phyloP scores from a whole-genome alignment of 1,140 invertebrate species.

The Drosophila aff. region DNA sequence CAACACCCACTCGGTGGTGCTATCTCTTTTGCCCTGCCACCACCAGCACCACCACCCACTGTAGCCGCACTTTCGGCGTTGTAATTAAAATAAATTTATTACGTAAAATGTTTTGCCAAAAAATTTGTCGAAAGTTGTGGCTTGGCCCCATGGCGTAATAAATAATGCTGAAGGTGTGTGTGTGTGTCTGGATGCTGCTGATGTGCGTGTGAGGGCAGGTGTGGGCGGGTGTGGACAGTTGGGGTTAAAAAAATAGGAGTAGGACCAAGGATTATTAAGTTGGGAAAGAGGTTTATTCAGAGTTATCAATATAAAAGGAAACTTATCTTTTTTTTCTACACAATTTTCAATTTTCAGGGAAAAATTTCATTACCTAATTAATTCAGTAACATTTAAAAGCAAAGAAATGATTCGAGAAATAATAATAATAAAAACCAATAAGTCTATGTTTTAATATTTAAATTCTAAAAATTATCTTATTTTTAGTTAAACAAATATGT shows the following conservation, averaged over 20 bases:
- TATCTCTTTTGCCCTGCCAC: background rate
- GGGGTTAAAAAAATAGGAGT: background rate
- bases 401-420: too few species aligned
- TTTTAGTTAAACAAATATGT: too few species aligned
- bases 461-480: too few species aligned
- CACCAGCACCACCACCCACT: background rate
- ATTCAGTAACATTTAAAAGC: too few species aligned
- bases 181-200: conserved; percentile 2
- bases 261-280: background rate
- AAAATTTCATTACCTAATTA: too few species aligned
- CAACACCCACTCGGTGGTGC: conserved; percentile 7
- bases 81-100: conserved; percentile 84
- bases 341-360: too few species aligned
- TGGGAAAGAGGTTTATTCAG: background rate
- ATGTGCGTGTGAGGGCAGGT: conserved; percentile 1
- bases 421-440: too few species aligned
- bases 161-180: conserved; percentile 61
- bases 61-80: conserved; percentile 68
- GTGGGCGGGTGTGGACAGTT: conserved; percentile 1
- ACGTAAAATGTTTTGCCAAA: conserved; percentile 82
- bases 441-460: too few species aligned
- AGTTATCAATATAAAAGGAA: too few species aligned
- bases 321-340: too few species aligned
- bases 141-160: conserved; percentile 65
- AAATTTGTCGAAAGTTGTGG: conserved; percentile 81